Conservation (phyloP, 2,888 invertebrate species). For the Macrophya annulata region DNA sequence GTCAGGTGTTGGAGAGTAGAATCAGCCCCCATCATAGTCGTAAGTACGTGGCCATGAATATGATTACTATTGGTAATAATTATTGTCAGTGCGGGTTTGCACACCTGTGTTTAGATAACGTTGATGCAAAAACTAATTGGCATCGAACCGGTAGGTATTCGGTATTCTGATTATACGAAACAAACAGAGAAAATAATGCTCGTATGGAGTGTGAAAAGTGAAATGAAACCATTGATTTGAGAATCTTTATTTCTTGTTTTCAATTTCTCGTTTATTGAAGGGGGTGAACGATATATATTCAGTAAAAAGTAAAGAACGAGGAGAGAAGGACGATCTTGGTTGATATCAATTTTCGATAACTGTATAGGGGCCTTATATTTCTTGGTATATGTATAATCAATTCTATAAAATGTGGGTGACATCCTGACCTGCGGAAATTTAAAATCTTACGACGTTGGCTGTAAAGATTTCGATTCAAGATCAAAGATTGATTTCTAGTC, state of each 20-base stretch:
- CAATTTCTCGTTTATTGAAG: neutral
- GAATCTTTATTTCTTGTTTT: neutral
- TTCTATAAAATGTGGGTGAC: neutral
- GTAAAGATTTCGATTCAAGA: slow-evolving; percentile 22
- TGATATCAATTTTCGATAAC: slow-evolving; percentile 13
- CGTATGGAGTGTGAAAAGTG: neutral
- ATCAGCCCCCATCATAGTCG: neutral
- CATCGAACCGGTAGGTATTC: neutral
- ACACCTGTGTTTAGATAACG: neutral
- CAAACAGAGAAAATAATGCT: neutral
- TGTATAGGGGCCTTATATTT: neutral
- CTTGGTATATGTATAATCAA: neutral
- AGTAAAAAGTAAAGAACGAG: neutral
- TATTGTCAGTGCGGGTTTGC: neutral
- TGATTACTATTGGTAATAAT: neutral
- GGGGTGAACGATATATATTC: no score
- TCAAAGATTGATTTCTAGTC: slow-evolving; percentile 13
- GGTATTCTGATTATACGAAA: neutral
- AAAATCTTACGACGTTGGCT: slow-evolving; percentile 12
- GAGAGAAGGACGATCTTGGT: neutral
- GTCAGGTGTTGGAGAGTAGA: slow-evolving; percentile 8
- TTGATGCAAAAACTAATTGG: slow-evolving; percentile 7
- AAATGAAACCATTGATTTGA: no score
- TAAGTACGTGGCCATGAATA: neutral
- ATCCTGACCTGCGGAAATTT: slow-evolving; percentile 25